phyloP scores from a whole-genome alignment of 2,888 invertebrate genomes.

The Melieria crassipennis region DNA sequence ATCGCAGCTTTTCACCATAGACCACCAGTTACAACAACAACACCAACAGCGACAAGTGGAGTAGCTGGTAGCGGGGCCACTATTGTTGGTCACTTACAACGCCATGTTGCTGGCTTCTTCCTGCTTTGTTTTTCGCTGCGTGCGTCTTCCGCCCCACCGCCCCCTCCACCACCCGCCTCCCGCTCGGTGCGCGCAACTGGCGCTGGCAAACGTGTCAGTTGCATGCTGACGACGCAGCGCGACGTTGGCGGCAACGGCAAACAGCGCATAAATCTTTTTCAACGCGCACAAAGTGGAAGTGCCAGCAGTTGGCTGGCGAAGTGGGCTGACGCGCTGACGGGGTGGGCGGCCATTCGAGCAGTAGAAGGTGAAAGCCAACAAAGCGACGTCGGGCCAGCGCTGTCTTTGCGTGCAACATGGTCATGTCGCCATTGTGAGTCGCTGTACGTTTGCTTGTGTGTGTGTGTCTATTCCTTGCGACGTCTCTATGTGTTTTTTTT shows the following conservation, averaged over 20 bases:
- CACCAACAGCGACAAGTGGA: not conserved
- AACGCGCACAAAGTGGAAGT: conserved; percentile 7
- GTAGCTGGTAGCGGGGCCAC: conserved; percentile 15
- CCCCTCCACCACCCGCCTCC: not conserved
- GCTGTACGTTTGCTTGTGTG: not conserved
- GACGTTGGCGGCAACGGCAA: conserved; percentile 41
- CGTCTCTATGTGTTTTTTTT: conserved; percentile 28
- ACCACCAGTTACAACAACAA: conserved; percentile 1
- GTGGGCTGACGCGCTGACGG: too few relatives aligned
- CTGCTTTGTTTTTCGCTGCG: conserved; percentile 29
- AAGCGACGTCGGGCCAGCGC: conserved; percentile 5
- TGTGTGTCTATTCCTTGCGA: not conserved
- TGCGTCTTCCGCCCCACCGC: conserved; percentile 27
- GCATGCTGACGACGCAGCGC: conserved; percentile 6
- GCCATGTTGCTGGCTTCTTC: conserved; percentile 41
- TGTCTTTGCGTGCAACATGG: conserved; percentile 16
- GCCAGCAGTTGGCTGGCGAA: conserved; percentile 7
- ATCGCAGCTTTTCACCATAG: not conserved
- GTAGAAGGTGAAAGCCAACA: conserved; percentile 3
- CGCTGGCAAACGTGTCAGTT: not conserved
- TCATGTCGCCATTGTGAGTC: not conserved
- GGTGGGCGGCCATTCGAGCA: conserved; percentile 15
- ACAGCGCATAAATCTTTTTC: conserved; percentile 46
- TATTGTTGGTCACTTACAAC: conserved; percentile 46
- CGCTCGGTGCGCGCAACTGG: not conserved